Evolutionary conservation across 1,140 invertebrate species (phyloP).

Genomic region (Drosophila persimilis): DNA sequence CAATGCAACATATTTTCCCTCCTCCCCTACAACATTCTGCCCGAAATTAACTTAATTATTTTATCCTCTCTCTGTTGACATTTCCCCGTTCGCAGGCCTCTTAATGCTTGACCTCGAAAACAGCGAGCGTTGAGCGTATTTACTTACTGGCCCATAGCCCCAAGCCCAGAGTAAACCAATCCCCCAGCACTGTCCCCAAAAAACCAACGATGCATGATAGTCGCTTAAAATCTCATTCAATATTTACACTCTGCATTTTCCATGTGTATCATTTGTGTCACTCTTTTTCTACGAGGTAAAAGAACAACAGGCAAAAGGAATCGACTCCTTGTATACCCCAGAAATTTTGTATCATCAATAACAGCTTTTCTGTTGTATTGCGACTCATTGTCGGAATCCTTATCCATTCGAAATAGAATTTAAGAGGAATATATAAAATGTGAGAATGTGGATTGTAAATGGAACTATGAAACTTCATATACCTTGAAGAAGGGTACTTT

Average conservation of each 20-base stretch:
- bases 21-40: neutral
- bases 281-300: constrained; percentile 1
- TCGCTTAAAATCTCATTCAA: constrained; percentile 76
- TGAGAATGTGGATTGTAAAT: neutral
- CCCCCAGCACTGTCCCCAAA: constrained; percentile 4
- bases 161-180: constrained; percentile 27
- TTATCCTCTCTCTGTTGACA: constrained; percentile 34
- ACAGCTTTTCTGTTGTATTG: too few species aligned
- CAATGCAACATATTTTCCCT: constrained; percentile 26
- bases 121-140: constrained; percentile 35
- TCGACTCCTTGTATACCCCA: too few species aligned
- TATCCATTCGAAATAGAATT: too few species aligned
- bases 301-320: too few species aligned
- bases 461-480: neutral
- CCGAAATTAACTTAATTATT: constrained; percentile 55
- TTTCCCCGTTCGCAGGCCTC: neutral
- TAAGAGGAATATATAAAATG: too few species aligned
- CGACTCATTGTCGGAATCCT: too few species aligned
- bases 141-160: constrained; percentile 22
- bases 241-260: constrained; percentile 70
- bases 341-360: too few species aligned
- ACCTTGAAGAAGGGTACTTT: neutral
- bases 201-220: constrained; percentile 64
- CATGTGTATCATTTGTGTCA: constrained; percentile 59
- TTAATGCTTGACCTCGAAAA: constrained; percentile 54